Conservation (phyloP, 2,113 vertebrate genomes). For the Caretta caretta region DNA sequence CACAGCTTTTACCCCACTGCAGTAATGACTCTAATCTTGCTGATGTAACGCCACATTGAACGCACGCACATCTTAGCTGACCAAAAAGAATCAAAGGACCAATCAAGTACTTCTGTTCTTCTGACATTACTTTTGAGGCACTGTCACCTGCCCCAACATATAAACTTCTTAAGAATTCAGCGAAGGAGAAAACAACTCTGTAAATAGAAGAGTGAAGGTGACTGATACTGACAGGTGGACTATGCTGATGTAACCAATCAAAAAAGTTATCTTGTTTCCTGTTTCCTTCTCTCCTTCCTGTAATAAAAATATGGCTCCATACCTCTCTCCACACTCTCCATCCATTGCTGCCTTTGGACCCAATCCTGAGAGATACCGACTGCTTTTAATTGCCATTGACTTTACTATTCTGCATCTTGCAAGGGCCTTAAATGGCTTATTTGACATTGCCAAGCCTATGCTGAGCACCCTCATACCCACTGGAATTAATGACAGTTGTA, state of each 20-base stretch:
- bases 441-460: background rate
- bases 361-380: background rate
- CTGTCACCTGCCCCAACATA: background rate
- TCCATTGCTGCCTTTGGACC: background rate
- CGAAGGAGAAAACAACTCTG: background rate
- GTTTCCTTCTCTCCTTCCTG: rapidly evolving
- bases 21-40: background rate
- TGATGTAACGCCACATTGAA: background rate
- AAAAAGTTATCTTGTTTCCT: background rate
- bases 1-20: background rate
- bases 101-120: background rate
- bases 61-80: background rate
- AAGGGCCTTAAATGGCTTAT: background rate
- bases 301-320: background rate
- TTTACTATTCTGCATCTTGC: background rate
- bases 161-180: background rate
- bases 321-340: background rate
- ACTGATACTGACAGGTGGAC: background rate
- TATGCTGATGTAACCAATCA: background rate
- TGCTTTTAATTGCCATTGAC: background rate
- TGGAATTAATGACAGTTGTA: background rate
- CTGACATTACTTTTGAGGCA: background rate
- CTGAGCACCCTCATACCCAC: rapidly evolving
- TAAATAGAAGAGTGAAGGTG: background rate
- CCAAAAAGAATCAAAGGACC: background rate